phyloP scores from a whole-genome alignment of 1,140 invertebrate species.

The Magallana gigas region DNA sequence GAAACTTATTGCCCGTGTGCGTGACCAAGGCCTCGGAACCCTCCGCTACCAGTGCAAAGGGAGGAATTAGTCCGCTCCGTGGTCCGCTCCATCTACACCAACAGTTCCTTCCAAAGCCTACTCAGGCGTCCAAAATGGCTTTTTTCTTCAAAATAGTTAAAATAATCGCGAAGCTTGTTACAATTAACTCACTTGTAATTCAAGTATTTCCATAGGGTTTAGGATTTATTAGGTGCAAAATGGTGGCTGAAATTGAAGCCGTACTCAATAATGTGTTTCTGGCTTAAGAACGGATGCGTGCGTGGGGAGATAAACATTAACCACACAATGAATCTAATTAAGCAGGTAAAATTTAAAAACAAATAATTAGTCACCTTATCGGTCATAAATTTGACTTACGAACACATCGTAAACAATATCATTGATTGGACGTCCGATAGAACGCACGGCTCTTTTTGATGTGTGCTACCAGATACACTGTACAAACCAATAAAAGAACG shows the following conservation, averaged over 20 bases:
- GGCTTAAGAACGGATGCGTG: constrained; percentile 16
- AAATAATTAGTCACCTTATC: constrained; percentile 38
- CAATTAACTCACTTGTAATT: constrained; percentile 27
- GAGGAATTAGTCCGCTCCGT: neutral
- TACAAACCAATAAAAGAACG: too few relatives aligned
- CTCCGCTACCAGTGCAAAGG: neutral
- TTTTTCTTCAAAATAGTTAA: neutral
- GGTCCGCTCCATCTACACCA: neutral
- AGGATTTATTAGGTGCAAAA: constrained; percentile 38
- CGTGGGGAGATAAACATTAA: neutral
- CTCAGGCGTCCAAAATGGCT: constrained; percentile 17
- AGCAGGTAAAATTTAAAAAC: constrained; percentile 36
- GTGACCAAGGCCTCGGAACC: neutral
- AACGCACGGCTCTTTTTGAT: neutral
- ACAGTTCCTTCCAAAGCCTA: neutral
- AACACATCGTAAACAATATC: constrained; percentile 23
- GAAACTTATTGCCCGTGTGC: constrained; percentile 20
- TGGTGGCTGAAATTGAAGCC: constrained; percentile 26
- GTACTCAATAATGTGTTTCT: constrained; percentile 11
- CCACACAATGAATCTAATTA: constrained; percentile 32
- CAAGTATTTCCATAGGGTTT: constrained; percentile 1
- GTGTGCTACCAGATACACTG: constrained; percentile 8
- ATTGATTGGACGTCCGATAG: constrained; percentile 12
- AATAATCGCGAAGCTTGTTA: constrained; percentile 21
- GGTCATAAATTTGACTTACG: constrained; percentile 23